Conservation (phyloP, 2,113 vertebrate genomes). For the Tragelaphus buxtoni region DNA sequence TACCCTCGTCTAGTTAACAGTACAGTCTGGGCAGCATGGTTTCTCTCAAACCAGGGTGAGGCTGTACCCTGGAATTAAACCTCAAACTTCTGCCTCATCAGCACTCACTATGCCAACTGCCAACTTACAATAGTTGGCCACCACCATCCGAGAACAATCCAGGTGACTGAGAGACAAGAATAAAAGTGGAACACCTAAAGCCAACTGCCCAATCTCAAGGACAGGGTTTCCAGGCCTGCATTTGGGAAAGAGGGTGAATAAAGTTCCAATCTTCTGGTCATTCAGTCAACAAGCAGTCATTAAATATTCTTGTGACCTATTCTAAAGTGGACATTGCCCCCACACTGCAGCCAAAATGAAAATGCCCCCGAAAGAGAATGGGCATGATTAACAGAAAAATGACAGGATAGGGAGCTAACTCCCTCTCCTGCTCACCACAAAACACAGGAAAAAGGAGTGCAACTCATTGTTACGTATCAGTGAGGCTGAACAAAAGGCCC, state of each 20-base stretch:
- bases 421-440: slow-evolving; percentile 48
- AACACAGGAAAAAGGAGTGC: slow-evolving; percentile 30
- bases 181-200: neutral
- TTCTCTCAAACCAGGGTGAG: neutral
- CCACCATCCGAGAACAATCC: neutral
- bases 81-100: neutral
- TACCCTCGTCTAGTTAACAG: neutral
- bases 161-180: neutral
- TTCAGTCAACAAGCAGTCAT: slow-evolving; percentile 15
- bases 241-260: neutral
- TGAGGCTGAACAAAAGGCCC: slow-evolving; percentile 49
- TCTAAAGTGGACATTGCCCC: neutral
- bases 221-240: neutral
- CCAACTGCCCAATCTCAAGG: neutral
- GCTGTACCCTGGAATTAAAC: neutral
- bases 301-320: neutral
- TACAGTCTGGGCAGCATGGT: neutral
- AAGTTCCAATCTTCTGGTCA: neutral
- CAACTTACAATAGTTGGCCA: neutral
- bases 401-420: slow-evolving; percentile 44
- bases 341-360: slow-evolving; percentile 45
- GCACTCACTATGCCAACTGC: neutral
- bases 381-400: neutral
- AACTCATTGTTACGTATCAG: slow-evolving; percentile 70
- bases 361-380: slow-evolving; percentile 34